Evolutionary conservation across 2,888 invertebrate genomes (phyloP), one percentile per base, ranked within the genome.

Genomic region (Capitulum mitella): DNA sequence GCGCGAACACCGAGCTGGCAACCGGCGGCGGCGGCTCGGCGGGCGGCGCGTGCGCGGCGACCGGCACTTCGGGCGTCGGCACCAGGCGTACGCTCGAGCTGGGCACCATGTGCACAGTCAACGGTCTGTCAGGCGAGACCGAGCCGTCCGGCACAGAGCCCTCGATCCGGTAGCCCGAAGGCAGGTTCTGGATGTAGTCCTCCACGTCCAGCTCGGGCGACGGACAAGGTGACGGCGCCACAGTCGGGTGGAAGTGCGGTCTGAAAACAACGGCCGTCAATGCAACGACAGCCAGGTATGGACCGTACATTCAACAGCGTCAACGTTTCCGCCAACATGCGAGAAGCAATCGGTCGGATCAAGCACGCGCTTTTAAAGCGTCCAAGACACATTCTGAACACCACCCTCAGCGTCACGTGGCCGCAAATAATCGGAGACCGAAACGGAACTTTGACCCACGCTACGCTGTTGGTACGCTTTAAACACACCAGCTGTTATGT

Each of bases 151-250:
- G 26, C 26, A 6, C 22, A 8, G 70, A 40, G 70, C 70, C 70
- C 70, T 70, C 70, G 70, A 70, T 70, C 37, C 26, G 70, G 40
- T 70, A 70, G 26, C 70, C 70, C 37, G 70, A 70, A 22, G 70
- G 70, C 70, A 70, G 37, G 70, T 40, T 37, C 70, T 70, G 70
- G 70, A 70, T 70, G 70, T 70, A 70, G 70, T 70, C 40, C 26
- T 70, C 70, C 70, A 70, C 70, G 70, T 70, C 70, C 26, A 26
- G 70, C 70, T 70, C 70, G 26, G 70, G 40, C 19, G 40, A 37
- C 10, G 70, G 40, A n/a, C 37, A n/a, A 37, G 70, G 70, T 26
- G 70, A 40, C 40, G 40, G 26, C 40, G 8, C 2, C 37, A 22
- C 10, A 10, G 26, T 10, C 37, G 70, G 70, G 37, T 37, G 37